Conservation (phyloP, 2,113 vertebrate species). For the Eonycteris spelaea region DNA sequence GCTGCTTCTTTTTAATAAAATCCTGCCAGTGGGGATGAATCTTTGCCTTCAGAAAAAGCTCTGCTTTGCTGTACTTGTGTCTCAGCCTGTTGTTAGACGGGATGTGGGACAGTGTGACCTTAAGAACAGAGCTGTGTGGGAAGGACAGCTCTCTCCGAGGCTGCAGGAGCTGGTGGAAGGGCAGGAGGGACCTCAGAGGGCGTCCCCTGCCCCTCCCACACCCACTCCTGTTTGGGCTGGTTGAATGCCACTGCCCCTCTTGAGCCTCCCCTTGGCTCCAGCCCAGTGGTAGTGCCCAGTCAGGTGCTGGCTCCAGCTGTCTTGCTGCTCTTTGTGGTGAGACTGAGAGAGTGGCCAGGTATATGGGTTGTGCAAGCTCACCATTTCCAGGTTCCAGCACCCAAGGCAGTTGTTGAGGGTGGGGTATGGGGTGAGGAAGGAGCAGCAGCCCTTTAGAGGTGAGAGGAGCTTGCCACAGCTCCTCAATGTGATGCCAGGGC, state of each 20-base stretch:
- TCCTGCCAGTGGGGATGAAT: neutral
- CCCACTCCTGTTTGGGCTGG: neutral
- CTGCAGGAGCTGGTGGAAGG: neutral
- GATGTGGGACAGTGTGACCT: slow-evolving; percentile 9
- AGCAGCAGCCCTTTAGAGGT: neutral
- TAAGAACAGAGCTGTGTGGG: neutral
- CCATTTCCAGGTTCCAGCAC: neutral
- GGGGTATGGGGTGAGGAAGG: neutral
- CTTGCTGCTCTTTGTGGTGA: neutral
- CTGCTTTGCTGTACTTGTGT: neutral
- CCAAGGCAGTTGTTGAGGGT: neutral
- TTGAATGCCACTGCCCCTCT: fast-evolving
- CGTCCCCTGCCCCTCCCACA: neutral
- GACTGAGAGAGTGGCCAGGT: neutral
- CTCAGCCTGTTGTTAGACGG: neutral
- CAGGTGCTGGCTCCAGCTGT: neutral
- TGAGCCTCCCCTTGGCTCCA: neutral
- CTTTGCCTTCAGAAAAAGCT: neutral
- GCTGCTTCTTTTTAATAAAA: slow-evolving; percentile 42
- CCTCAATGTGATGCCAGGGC: neutral
- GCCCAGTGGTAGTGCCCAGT: neutral
- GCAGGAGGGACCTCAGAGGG: neutral
- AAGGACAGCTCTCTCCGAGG: neutral
- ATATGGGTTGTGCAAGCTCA: neutral
- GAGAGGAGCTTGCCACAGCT: neutral